Percentiles rank a stretch among this genome's conserved stretches.
These are phyloP conservation scores for Bostrychus sinensis DNA, from an alignment of 2,113 vertebrate genomes.

Conservation along the genomic window DNA sequence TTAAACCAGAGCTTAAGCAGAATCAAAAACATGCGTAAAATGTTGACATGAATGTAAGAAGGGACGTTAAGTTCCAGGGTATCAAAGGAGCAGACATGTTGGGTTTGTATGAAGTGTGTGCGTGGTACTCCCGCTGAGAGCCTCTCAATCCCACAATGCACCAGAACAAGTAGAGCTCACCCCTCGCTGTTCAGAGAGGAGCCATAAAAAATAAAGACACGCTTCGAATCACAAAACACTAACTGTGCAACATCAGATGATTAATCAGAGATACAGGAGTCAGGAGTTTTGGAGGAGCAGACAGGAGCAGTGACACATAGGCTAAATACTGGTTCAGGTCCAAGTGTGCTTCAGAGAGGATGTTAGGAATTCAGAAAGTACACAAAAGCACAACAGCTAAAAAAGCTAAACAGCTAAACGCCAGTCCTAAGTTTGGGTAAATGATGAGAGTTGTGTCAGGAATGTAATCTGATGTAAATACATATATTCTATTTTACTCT, in stretches of 20 bases:
- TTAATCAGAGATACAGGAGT: neutral
- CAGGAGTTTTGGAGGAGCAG: neutral
- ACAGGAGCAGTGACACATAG: neutral
- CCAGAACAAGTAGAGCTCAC: conserved; percentile 5
- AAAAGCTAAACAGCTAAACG: too few species aligned
- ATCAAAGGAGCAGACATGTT: neutral
- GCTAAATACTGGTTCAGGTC: too few species aligned
- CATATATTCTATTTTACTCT: too few species aligned
- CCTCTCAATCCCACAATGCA: conserved; percentile 7
- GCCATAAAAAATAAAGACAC: neutral
- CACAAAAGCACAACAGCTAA: too few species aligned
- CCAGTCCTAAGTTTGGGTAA: too few species aligned
- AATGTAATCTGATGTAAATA: too few species aligned
- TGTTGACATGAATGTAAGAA: too few species aligned
- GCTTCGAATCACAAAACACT: neutral
- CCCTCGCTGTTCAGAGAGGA: neutral
- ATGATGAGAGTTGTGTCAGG: too few species aligned
- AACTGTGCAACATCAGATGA: neutral
- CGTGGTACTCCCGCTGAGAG: conserved; percentile 3
- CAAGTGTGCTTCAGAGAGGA: too few species aligned
- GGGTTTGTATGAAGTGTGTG: neutral
- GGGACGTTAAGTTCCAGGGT: too few species aligned
- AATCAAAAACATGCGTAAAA: too few species aligned
- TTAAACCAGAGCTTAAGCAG: neutral
- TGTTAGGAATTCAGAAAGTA: too few species aligned